A percentile compares a stretch with the other conserved stretches of the same genome.
These are phyloP conservation scores for Penaeus indicus DNA, from an alignment of 1,140 invertebrate genomes.

Conservation along the genomic window DNA sequence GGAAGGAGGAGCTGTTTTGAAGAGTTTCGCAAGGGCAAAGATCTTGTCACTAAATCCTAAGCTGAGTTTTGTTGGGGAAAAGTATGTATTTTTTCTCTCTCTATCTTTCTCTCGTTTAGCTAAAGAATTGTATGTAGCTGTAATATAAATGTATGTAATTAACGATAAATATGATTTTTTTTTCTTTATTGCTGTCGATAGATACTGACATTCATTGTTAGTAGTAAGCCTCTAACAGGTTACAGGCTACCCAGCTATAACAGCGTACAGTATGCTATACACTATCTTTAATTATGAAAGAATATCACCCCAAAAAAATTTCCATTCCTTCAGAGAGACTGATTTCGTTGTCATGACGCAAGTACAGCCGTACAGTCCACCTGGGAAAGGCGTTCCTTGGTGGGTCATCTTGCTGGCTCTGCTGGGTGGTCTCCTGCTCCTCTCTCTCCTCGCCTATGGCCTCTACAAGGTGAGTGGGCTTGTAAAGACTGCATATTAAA, in stretches of 20 bases:
- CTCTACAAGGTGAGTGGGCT: constrained; percentile 32
- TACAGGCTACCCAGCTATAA: no score
- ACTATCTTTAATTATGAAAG: no score
- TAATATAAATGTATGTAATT: no score
- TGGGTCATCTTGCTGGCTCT: constrained; percentile 57
- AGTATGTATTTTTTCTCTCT: not conserved
- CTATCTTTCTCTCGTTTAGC: not conserved
- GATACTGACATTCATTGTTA: no score
- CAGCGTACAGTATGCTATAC: no score
- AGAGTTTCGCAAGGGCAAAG: constrained; percentile 18
- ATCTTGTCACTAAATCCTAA: constrained; percentile 35
- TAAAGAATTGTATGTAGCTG: no score
- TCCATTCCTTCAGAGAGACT: not conserved
- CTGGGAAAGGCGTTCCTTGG: constrained; percentile 44
- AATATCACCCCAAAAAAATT: no score
- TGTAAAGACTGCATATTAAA: not conserved
- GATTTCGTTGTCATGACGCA: not conserved
- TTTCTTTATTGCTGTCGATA: no score
- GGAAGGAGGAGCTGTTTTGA: constrained; percentile 31
- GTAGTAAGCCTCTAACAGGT: no score
- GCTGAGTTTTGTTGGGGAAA: constrained; percentile 11
- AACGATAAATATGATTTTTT: no score
- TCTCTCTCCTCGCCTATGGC: constrained; percentile 35
- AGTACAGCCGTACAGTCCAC: constrained; percentile 36
- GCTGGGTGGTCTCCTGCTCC: constrained; percentile 53